Percentiles rank a stretch among this genome's conserved stretches.
phyloP scores from a whole-genome alignment of 2,113 vertebrate genomes.

The Syrmaticus mikado region DNA sequence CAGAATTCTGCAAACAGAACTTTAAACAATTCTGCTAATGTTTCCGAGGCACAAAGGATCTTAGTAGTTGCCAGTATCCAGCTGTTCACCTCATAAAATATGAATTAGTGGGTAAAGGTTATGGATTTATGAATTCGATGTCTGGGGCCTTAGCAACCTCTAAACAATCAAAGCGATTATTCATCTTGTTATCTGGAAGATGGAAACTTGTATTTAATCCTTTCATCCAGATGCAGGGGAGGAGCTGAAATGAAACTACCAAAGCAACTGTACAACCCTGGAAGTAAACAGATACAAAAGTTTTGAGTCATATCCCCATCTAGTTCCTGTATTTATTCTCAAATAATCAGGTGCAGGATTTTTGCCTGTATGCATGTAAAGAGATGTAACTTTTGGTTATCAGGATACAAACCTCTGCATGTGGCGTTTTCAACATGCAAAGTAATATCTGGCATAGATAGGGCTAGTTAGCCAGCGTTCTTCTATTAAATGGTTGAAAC shows the following conservation, averaged over 20 bases:
- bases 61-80: neutral
- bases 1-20: neutral
- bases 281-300: slow-evolving; percentile 9
- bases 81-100: neutral
- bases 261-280: slow-evolving; percentile 22
- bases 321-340: neutral
- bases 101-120: neutral
- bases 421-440: neutral
- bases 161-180: slow-evolving; percentile 38
- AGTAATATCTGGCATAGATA: neutral
- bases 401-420: neutral
- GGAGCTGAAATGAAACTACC: neutral
- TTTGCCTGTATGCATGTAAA: neutral
- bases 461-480: neutral
- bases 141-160: slow-evolving; percentile 43
- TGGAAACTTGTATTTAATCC: slow-evolving; percentile 25
- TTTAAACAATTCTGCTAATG: slow-evolving; percentile 31
- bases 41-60: slow-evolving; percentile 17
- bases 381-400: neutral
- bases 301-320: neutral
- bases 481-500: neutral
- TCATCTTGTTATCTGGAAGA: slow-evolving; percentile 39
- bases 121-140: slow-evolving; percentile 24
- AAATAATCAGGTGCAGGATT: neutral
- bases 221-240: slow-evolving; percentile 44